A percentile compares a stretch with the other conserved stretches of the same genome.
phyloP scores from a whole-genome alignment of 2,113 vertebrate genomes.

The Seriola dumerili region DNA sequence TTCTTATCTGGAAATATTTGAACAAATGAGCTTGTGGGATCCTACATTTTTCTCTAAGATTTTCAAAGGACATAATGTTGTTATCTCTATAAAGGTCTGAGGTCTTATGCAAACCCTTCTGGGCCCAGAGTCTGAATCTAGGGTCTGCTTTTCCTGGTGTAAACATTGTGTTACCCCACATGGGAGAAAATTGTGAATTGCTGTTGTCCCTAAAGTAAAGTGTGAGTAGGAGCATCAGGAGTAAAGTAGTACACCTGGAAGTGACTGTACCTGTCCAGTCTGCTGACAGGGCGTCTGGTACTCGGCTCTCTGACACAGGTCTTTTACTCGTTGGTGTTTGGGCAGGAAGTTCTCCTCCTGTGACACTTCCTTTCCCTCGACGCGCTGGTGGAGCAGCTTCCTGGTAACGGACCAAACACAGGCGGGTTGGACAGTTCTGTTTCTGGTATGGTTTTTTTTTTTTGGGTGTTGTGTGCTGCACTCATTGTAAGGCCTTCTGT shows the following conservation, averaged over 20 bases:
- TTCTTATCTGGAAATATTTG: no score
- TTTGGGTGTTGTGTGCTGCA: not conserved
- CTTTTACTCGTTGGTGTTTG: slow-evolving; percentile 95
- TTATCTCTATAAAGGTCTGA: no score
- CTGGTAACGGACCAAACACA: slow-evolving; percentile 73
- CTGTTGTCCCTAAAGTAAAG: not conserved
- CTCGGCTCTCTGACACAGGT: slow-evolving; percentile 93
- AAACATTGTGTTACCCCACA: no score
- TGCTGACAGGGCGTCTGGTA: slow-evolving; percentile 97
- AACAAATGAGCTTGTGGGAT: no score
- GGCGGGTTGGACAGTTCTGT: not conserved
- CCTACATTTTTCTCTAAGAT: no score
- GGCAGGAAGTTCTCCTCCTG: slow-evolving; percentile 96
- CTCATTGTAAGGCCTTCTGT: not conserved
- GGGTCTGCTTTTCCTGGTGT: no score
- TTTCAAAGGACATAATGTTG: no score
- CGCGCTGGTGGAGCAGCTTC: slow-evolving; percentile 93
- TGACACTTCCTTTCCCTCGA: slow-evolving; percentile 88
- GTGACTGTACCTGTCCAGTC: slow-evolving; percentile 89
- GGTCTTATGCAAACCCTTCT: no score
- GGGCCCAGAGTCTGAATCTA: no score
- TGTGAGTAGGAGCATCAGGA: not conserved
- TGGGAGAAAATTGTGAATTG: no score
- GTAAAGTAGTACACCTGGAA: no score
- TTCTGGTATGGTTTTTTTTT: not conserved